Evolutionary conservation across 2,113 vertebrate genomes (phyloP), one percentile per base, ranked within the genome.

Genomic region (Nothobranchius kuhntae): DNA sequence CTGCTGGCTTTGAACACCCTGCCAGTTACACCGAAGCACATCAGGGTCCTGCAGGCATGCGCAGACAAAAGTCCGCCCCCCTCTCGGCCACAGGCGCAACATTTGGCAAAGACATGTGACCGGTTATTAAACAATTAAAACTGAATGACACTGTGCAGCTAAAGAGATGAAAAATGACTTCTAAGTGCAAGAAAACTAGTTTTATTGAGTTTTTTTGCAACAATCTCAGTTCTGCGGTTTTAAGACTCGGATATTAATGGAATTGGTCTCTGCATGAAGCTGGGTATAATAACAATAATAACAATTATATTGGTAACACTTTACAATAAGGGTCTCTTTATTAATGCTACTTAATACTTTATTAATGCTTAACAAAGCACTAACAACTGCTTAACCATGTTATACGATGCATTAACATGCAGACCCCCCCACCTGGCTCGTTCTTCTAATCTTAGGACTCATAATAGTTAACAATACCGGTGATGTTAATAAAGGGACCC

Each of bases 1-100:
- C 51, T 17, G 42, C 59, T 24, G 70, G 63, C 87, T 89, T 90
- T 91, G 86, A 90, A 90, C 72, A 80, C 62, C 54, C 70, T 65
- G 84, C 80, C 87, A 89, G 78, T 79, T 60, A 59, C 71, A 73
- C 70, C 68, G 82, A 83, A 65, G 71, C 73, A 72, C 73, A 85
- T 80, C 78, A 80, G 75, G 53, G n/a, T 86, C 84, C 81, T 80
- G 13, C 11, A 83, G 78, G 78, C 76, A 75, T 13, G 60, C 59
- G 13, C 35, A 14, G 61, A 63, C 62, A 63, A 75, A 80, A 73
- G 81, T 65, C 70, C 71, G 62, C 10, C 14, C 42, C 56, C 51
- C 70, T 58, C 59, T 58, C 47, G 13, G 70, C 71, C 60, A 44
- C 66, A 86, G 75, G 86, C 74, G 81, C 68, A 74, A 68, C 76